Conservation (phyloP, 2,113 vertebrate genomes). For the Protomyctophum bolini region DNA sequence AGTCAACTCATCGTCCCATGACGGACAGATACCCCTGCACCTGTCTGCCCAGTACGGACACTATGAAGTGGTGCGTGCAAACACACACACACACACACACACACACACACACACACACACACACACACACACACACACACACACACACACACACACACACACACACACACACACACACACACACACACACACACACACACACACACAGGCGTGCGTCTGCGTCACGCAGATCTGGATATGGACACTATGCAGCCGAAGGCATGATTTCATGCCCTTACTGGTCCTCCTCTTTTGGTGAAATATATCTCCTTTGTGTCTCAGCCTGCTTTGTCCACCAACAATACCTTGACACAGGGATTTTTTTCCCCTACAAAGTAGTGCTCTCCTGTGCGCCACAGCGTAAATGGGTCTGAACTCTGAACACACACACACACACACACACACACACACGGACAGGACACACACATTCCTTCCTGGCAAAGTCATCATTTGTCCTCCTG, state of each 20-base stretch:
- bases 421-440: neutral
- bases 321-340: slow-evolving; percentile 51
- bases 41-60: slow-evolving; percentile 95
- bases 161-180: no score
- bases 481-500: slow-evolving; percentile 9
- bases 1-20: slow-evolving; percentile 87
- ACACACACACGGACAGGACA: neutral
- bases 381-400: no score
- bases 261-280: slow-evolving; percentile 17
- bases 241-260: slow-evolving; percentile 5
- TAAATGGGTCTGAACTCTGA: neutral
- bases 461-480: slow-evolving; percentile 28
- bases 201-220: no score
- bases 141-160: neutral
- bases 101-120: neutral
- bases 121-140: neutral
- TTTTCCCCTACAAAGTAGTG: slow-evolving; percentile 7
- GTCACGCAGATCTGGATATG: no score
- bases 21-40: slow-evolving; percentile 94
- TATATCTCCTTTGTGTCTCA: slow-evolving; percentile 39
- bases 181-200: neutral
- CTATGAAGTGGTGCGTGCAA: slow-evolving; percentile 90
- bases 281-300: slow-evolving; percentile 51
- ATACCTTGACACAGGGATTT: slow-evolving; percentile 21
- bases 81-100: slow-evolving; percentile 1